A percentile compares a stretch with the other conserved stretches of the same genome.
Evolutionary conservation across 2,797 vertebrate genomes (phyloP).

Genomic region (Gymnopithys bicolor): DNA sequence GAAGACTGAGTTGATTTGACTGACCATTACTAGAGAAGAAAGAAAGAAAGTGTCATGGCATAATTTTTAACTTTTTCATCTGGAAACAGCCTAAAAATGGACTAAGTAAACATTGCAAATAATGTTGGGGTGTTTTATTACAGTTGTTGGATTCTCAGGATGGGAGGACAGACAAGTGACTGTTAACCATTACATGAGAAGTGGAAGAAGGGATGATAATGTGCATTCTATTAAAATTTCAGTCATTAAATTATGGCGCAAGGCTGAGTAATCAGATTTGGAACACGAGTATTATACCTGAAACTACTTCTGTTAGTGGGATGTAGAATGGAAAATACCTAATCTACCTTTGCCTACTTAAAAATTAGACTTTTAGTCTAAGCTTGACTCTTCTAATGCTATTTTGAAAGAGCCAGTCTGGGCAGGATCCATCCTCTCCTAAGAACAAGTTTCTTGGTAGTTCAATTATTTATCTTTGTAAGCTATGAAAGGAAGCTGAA

Average conservation of each 20-base stretch:
- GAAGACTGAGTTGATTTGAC: neutral
- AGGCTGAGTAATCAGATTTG: neutral
- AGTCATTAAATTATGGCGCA: neutral
- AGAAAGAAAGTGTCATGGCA: neutral
- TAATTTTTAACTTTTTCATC: neutral
- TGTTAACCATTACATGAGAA: neutral
- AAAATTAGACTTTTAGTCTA: neutral
- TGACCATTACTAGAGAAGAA: fast-evolving
- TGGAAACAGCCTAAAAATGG: neutral
- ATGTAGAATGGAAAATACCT: neutral
- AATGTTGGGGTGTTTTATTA: neutral
- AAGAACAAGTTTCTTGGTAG: neutral
- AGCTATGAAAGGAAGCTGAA: neutral
- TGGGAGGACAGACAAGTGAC: neutral
- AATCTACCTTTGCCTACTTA: neutral
- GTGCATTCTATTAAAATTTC: neutral
- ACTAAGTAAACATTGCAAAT: neutral
- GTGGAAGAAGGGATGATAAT: neutral
- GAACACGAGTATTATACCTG: neutral
- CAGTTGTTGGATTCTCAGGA: neutral
- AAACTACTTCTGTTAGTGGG: neutral
- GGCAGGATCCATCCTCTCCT: neutral
- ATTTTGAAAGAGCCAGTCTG: fast-evolving
- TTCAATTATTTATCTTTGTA: neutral
- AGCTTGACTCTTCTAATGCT: neutral